Evolutionary conservation across 1,140 invertebrate genomes (phyloP), one percentile per base, ranked within the genome.

Genomic region (Parapsyche elsis): DNA sequence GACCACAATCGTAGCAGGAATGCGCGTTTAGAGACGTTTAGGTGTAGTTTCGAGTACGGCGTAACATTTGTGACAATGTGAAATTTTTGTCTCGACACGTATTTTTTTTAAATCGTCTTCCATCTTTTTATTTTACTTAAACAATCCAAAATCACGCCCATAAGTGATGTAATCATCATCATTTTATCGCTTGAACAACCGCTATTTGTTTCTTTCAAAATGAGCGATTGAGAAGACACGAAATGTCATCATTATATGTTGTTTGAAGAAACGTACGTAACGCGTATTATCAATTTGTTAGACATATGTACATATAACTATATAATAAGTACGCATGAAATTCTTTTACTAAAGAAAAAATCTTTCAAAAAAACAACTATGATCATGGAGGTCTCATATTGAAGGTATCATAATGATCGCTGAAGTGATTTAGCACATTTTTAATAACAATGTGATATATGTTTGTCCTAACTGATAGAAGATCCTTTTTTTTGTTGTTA

Each of bases 391-490:
- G 71, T 73, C 71, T 45, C 30, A 38, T 38, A 38, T 38, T 38
- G 30, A 38, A 38, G 38, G 24, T 2, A 23, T 23, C 19, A n/a
- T 73, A 73, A 73, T 73, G 38, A 45, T 26, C 24, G 14, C 71
- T 16, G 21, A 73, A 21, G n/a, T 73, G 71, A 73, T 30, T 73
- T 12, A 9, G 71, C 71, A 73, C 16, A 73, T 73, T 73, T 73
- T 38, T 16, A 59, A 45, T 45, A 38, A 73, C 38, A 73, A 38
- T 26, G 38, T 44, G 12, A n/a, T 73, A 30, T 38, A 67, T 67
- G 24, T 67, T 67, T 24, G 64, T 67, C 24, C 16, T 24, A 19
- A 7, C 23, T 12, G 5, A 7, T 1, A 38, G n/a, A n/a, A n/a
- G 19, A 64, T 49, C 46, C 59, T 64, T 64, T 67, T 67, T 67